These are phyloP conservation scores for Drosophila cognata DNA, from an alignment of 2,888 invertebrate species.

Conservation along the genomic window DNA sequence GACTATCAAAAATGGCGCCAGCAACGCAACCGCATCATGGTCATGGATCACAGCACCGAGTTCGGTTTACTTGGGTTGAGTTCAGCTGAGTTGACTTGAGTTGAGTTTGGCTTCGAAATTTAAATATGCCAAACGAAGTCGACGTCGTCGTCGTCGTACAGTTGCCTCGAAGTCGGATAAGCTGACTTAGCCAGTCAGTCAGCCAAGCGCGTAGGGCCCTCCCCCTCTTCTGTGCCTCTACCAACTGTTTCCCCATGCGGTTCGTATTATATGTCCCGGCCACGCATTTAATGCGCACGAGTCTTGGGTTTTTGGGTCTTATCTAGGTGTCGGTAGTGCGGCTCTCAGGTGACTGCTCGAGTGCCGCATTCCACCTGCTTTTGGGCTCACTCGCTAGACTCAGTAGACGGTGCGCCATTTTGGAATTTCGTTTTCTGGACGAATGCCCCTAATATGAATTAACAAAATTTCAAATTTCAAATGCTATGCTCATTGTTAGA, in stretches of 20 bases:
- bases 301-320: constrained; percentile 55
- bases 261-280: constrained; percentile 21
- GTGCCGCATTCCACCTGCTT: constrained; percentile 69
- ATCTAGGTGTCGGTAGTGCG: constrained; percentile 40
- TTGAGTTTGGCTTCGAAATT: constrained; percentile 45
- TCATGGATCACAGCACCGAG: constrained; percentile 75
- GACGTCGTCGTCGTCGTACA: constrained; percentile 45
- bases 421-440: constrained; percentile 78
- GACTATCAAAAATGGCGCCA: constrained; percentile 72
- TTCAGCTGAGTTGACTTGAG: constrained; percentile 9
- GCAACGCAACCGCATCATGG: constrained; percentile 46
- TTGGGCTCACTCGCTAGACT: constrained; percentile 15
- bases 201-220: constrained; percentile 60
- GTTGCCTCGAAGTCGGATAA: constrained; percentile 61
- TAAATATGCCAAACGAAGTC: constrained; percentile 54
- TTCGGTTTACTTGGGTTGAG: constrained; percentile 31
- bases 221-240: not conserved
- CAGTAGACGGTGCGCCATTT: constrained; percentile 57
- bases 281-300: constrained; percentile 53
- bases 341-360: constrained; percentile 44
- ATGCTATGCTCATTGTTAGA: constrained; percentile 75
- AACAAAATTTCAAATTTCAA: constrained; percentile 64
- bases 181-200: constrained; percentile 56
- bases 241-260: not conserved
- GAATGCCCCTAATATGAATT: constrained; percentile 78